These are phyloP conservation scores for Parapristionchus giblindavisi DNA, from an alignment of 2,888 invertebrate genomes.

Conservation along the genomic window DNA sequence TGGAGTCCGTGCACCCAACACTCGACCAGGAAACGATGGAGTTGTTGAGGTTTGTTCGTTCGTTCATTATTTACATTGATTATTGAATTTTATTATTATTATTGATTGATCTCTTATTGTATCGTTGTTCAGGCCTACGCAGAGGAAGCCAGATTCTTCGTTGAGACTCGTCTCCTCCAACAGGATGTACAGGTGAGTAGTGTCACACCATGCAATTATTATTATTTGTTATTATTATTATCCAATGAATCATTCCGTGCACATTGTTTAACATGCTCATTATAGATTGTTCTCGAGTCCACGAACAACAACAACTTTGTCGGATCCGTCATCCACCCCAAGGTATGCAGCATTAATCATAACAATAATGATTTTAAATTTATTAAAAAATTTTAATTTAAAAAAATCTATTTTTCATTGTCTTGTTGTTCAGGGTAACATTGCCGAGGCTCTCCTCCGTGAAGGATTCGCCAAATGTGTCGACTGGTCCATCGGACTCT, in stretches of 20 bases:
- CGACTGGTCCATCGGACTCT: slow-evolving; percentile 88
- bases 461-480: slow-evolving; percentile 94
- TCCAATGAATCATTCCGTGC: not conserved
- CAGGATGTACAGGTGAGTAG: slow-evolving; percentile 82
- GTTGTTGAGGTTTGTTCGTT: slow-evolving; percentile 23
- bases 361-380: not conserved
- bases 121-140: slow-evolving; percentile 76
- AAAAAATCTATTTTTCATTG: slow-evolving; percentile 3
- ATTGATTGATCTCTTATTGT: not conserved
- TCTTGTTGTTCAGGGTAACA: slow-evolving; percentile 76
- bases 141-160: slow-evolving; percentile 92
- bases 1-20: slow-evolving; percentile 77
- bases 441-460: slow-evolving; percentile 86
- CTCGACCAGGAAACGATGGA: slow-evolving; percentile 40
- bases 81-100: not conserved
- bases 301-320: slow-evolving; percentile 91
- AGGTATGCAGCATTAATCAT: slow-evolving; percentile 25
- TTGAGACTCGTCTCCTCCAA: slow-evolving; percentile 89
- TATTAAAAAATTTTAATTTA: not conserved
- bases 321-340: slow-evolving; percentile 89
- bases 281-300: slow-evolving; percentile 86
- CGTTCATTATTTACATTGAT: too few species aligned
- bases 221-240: not conserved
- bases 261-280: slow-evolving; percentile 63
- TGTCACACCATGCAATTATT: not conserved